Base-by-base conservation (phyloP, 1,140 invertebrate genomes). In the Eumaeus atala region DNA sequence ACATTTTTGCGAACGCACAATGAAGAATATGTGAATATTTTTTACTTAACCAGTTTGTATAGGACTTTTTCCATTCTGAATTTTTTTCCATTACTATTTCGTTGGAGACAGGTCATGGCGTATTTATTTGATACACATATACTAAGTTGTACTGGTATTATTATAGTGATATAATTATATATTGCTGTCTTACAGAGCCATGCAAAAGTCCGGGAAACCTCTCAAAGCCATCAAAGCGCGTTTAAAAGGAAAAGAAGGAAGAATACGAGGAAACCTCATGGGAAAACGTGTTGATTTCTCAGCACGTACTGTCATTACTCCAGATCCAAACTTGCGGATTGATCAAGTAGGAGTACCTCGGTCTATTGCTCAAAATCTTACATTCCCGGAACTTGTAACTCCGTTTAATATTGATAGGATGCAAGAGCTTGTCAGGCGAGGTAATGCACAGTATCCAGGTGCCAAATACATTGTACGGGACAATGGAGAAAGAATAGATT, bases 211-310 rank as follows among this genome's bases (percentile, higher is more conserved):
- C 0, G 98, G 98, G 0, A 95, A 99, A 80, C 98, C 98, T 0
- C 84, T 99, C 0, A 99, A 99, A 89, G 97, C 98, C 0, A 93
- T 99, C 12, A 99, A 99, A 87, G 93, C 94, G 0, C 89, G 95
- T 48, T 77, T 96, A 10, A 96, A 96, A 72, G 95, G 95, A 9
- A 99, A 99, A 86, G 98, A 99, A 92, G 98, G 98, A 0, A 90
- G 98, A 70, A 99, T 99, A 70, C 90, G 98, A 87, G 98, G 98
- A 70, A 99, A 99, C 81, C 91, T 99, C 64, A 99, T 99, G 98
- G 98, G 98, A 56, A 99, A 99, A 84, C 96, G 98, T 90, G 98
- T 99, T 0, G 98, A 99, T 73, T 99, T 99, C 75, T 99, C 98
- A 0, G 98, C 97, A 7, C 93, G 98, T 86, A 99, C 98, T 74